Evolutionary conservation across 2,113 vertebrate species (phyloP), one percentile per base, ranked within the genome.

Genomic region (Neogale vison): DNA sequence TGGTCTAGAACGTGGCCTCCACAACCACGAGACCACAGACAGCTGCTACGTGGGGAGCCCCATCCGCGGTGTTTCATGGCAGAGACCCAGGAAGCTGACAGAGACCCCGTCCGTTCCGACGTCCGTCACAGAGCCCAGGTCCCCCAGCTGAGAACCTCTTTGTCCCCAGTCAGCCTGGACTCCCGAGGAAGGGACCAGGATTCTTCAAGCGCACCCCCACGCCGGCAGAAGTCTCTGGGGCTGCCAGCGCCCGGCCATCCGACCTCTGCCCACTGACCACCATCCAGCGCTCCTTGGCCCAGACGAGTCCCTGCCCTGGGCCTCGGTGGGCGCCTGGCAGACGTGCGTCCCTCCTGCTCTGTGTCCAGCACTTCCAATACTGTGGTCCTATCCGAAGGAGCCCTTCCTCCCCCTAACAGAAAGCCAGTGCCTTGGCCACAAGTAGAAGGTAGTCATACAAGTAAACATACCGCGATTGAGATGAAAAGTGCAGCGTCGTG

Each of bases 281-380:
- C 57, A 14, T 5, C n/a, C 24, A 0, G 7, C 0, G 1, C 29
- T 26, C 45, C 61, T 14, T 2, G 14, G 59, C 17, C n/a, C 14
- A 8, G 74, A 45, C 17, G 7, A 13, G 13, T 4, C 0, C 6
- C 59, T 0, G 11, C 4, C 1, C 10, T 36, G 0, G 15, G 29
- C 3, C 34, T 0, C 45, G 34, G 91, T 0, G 57, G 47, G 76
- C 2, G 29, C 69, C 71, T n/a, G 17, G 11, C 7, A 13, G 39
- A 69, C 18, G 0, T 0, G 6, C 1, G 4, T 1, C 36, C 1
- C 1, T 0, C 24, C n/a, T 0, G 42, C 1, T 0, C 5, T 0
- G 39, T 0, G 12, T 4, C 45, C 8, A 1, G 4, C 0, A 29
- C 12, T 4, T 20, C 18, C 20, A 3, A 0, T 1, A 2, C 57